Conservation (phyloP, 1,140 invertebrate species). For the Brachionus koreanus region DNA sequence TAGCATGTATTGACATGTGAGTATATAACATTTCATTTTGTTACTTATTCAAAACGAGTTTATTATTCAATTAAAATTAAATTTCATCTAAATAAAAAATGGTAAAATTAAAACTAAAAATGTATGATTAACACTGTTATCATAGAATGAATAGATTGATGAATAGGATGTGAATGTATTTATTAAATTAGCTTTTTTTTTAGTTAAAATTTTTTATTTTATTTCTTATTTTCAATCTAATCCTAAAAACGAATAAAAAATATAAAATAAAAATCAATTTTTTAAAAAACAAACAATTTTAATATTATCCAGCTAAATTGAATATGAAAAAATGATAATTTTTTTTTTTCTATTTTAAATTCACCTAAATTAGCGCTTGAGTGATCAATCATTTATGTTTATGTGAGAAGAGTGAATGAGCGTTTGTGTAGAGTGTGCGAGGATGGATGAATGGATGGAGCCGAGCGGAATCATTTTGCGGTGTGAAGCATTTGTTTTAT, state of each 20-base stretch:
- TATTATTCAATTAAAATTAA: neutral
- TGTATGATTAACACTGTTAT: neutral
- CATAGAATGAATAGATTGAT: neutral
- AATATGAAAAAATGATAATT: slow-evolving; percentile 6
- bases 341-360: neutral
- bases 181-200: too few relatives aligned
- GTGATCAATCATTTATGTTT: neutral
- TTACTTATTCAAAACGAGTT: neutral
- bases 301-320: neutral
- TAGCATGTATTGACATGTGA: neutral
- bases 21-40: neutral
- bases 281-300: neutral
- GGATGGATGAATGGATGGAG: neutral
- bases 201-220: too few relatives aligned
- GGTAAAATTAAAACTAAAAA: neutral
- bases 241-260: too few relatives aligned
- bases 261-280: neutral
- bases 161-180: too few relatives aligned
- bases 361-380: neutral
- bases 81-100: neutral
- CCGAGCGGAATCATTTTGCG: neutral
- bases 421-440: neutral
- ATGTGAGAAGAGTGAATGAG: neutral
- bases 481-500: neutral
- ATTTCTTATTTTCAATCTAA: too few relatives aligned